Base-by-base conservation (phyloP, 2,888 invertebrate species). In the Drosophila prostipennis region DNA sequence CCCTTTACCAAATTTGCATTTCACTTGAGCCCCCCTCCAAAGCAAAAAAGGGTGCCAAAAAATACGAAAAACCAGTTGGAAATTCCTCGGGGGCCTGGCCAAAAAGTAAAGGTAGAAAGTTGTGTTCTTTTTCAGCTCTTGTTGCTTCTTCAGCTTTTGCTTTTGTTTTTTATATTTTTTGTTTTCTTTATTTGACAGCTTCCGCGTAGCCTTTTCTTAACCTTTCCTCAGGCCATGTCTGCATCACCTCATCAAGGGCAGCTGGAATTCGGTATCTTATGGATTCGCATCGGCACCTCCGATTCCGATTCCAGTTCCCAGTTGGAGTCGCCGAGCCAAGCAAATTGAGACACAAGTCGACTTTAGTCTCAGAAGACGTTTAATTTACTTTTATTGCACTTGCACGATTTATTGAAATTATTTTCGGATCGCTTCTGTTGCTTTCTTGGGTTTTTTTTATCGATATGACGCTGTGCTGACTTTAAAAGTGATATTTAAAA, bases 351-450 rank as follows among this genome's bases (percentile, higher is more conserved):
- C 80, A 82, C 82, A 82, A 77, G 56, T 55, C 70, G 58, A 60
- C 32, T 60, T 74, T 68, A 59, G 53, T 53, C 53, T 2, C 45
- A 8, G 39, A 46, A 63, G 46, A 52, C 46, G 60, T 84, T 82
- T 80, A 78, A 83, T 84, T 83, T 82, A 79, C 69, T 80, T 84
- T 83, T 83, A 83, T 83, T 77, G 80, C 79, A 64, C 55, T 65
- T 65, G 74, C 84, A 83, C 82, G 84, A 84, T 84, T 84, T 84
- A 82, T 82, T 72, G 80, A 69, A 80, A 82, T 78, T 71, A 74
- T 63, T 78, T 72, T 58, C 74, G 63, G 78, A 69, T 81, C 73
- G 77, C 61, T 67, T 51, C 42, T 58, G 49, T 54, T 37, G 39
- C 32, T 36, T 56, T 40, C 37, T 37, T 14, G 1, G 1, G 6